A percentile compares a stretch with the other conserved stretches of the same genome.
These are phyloP conservation scores for Aethes cnicana DNA, from an alignment of 2,888 invertebrate species.

Conservation along the genomic window DNA sequence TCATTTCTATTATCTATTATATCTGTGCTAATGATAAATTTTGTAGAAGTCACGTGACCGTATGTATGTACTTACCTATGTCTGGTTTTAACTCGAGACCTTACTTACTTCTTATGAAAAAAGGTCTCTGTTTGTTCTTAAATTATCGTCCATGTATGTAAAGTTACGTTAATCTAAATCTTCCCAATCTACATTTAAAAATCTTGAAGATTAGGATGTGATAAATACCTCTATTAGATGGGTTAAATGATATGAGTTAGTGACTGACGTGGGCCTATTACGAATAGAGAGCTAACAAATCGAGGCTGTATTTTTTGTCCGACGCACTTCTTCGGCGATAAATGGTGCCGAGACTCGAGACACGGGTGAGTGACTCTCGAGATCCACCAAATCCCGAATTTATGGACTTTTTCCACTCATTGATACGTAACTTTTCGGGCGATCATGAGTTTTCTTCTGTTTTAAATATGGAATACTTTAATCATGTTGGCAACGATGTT, in stretches of 20 bases:
- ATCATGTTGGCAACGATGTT: too few species aligned
- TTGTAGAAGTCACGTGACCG: too few species aligned
- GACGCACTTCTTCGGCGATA: conserved; percentile 24
- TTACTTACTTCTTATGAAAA: too few species aligned
- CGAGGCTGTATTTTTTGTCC: conserved; percentile 23
- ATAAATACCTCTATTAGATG: background rate
- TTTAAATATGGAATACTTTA: too few species aligned
- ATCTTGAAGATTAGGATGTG: background rate
- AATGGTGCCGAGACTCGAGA: conserved; percentile 28
- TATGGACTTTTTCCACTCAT: conserved; percentile 30
- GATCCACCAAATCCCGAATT: conserved; percentile 30
- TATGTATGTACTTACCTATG: too few species aligned
- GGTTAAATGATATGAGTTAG: conserved; percentile 8
- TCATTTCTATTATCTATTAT: too few species aligned
- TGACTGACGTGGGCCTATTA: conserved; percentile 13
- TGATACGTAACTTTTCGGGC: conserved; percentile 22
- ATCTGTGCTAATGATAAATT: too few species aligned
- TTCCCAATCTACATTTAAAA: too few species aligned
- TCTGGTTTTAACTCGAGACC: too few species aligned
- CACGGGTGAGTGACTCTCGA: conserved; percentile 16
- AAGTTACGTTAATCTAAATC: too few species aligned
- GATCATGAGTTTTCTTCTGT: conserved; percentile 1
- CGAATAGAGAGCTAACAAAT: conserved; percentile 20
- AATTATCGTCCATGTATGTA: too few species aligned
- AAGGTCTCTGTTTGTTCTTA: too few species aligned